These are phyloP conservation scores for Synergus laeviventris DNA, from an alignment of 2,888 invertebrate species.

Conservation along the genomic window DNA sequence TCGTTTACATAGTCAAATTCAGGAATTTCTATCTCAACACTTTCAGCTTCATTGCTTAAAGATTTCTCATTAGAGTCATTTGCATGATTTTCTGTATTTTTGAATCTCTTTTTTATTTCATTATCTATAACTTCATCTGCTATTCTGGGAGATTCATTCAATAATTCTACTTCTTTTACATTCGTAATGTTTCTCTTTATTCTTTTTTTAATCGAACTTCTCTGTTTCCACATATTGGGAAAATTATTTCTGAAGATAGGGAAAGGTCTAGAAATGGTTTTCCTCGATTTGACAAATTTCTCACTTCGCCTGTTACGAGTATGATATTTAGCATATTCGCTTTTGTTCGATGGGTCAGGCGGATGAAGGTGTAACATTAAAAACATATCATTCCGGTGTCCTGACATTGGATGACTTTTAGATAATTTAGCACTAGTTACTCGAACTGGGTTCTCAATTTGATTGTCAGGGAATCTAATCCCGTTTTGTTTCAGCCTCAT, in stretches of 20 bases:
- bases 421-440: not conserved
- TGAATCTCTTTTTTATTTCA: slow-evolving; percentile 65
- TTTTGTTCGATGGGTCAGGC: slow-evolving; percentile 54
- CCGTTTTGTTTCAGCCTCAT: not conserved
- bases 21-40: slow-evolving; percentile 65
- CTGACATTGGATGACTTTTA: not conserved
- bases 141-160: slow-evolving; percentile 62
- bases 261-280: not conserved
- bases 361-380: slow-evolving; percentile 52
- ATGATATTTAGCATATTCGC: slow-evolving; percentile 56
- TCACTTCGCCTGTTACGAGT: slow-evolving; percentile 28
- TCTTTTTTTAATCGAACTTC: not conserved
- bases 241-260: not conserved
- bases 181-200: not conserved
- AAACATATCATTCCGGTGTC: not conserved
- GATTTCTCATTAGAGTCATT: not conserved
- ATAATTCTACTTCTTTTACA: slow-evolving; percentile 50
- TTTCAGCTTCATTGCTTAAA: slow-evolving; percentile 55
- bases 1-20: slow-evolving; percentile 55
- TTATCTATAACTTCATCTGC: slow-evolving; percentile 61
- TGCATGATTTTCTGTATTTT: slow-evolving; percentile 46
- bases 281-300: not conserved
- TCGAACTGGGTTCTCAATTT: not conserved
- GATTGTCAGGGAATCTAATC: not conserved
- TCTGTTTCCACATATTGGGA: not conserved